Evolutionary conservation across 2,888 invertebrate species (phyloP).

Genomic region (Elmis aenea): DNA sequence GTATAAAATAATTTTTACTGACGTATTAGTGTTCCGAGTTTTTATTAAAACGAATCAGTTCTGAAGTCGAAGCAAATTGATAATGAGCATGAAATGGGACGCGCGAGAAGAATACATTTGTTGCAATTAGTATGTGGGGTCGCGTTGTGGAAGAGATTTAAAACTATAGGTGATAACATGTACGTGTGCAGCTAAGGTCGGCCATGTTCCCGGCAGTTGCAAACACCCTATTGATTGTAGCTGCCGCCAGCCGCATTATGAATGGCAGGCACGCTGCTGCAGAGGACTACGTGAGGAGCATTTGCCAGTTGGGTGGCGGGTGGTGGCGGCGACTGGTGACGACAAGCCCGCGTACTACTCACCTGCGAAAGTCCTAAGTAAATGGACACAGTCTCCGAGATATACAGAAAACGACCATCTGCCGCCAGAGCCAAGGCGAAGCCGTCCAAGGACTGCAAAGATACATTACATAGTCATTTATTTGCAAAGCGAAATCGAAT

Average conservation of each 20-base stretch:
- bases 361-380: slow-evolving; percentile 99
- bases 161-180: slow-evolving; percentile 43
- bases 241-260: slow-evolving; percentile 47
- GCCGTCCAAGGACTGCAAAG: slow-evolving; percentile 88
- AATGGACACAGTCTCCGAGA: slow-evolving; percentile 99
- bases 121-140: slow-evolving; percentile 30
- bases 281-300: slow-evolving; percentile 57
- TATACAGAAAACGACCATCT: slow-evolving; percentile 96
- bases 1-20: no score
- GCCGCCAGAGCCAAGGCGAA: slow-evolving; percentile 94
- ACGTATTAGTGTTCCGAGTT: no score
- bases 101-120: slow-evolving; percentile 9
- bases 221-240: slow-evolving; percentile 52
- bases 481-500: no score
- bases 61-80: no score
- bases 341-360: slow-evolving; percentile 46
- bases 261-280: slow-evolving; percentile 58
- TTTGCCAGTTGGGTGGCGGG: slow-evolving; percentile 38
- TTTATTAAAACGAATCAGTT: no score
- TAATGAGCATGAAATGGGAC: slow-evolving; percentile 5
- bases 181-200: slow-evolving; percentile 41
- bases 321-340: slow-evolving; percentile 46
- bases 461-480: slow-evolving; percentile 15
- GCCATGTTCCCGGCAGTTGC: slow-evolving; percentile 46
- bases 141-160: slow-evolving; percentile 28